Conservation (phyloP, 2,113 vertebrate species). For the Pluvialis apricaria region DNA sequence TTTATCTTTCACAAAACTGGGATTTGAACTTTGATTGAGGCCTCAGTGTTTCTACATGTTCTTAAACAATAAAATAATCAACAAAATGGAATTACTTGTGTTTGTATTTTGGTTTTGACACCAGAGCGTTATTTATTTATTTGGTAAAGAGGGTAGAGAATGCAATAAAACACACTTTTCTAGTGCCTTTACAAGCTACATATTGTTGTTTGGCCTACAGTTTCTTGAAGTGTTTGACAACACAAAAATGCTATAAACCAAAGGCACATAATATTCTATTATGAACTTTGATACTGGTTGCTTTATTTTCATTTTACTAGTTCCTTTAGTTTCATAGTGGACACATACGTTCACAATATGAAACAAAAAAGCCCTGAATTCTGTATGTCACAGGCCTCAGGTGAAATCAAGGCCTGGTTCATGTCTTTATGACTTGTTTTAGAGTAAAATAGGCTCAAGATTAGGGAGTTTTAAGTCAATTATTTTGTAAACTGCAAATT, state of each 20-base stretch:
- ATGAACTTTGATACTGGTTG: neutral
- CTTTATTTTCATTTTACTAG: neutral
- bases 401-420: neutral
- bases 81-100: neutral
- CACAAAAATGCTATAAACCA: neutral
- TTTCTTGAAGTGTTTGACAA: neutral
- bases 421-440: neutral
- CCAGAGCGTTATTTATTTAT: neutral
- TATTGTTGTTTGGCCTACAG: neutral
- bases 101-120: neutral
- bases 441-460: neutral
- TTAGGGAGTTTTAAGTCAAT: neutral
- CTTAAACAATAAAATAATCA: neutral
- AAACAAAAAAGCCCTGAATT: neutral
- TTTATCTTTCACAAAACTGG: neutral
- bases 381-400: neutral
- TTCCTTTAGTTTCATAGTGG: neutral
- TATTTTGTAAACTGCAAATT: neutral
- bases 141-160: neutral
- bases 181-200: neutral
- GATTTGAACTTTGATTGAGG: neutral
- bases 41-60: neutral
- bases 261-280: neutral
- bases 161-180: neutral
- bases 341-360: fast-evolving